phyloP scores from a whole-genome alignment of 2,797 vertebrate species.

The Acridotheres tristis region DNA sequence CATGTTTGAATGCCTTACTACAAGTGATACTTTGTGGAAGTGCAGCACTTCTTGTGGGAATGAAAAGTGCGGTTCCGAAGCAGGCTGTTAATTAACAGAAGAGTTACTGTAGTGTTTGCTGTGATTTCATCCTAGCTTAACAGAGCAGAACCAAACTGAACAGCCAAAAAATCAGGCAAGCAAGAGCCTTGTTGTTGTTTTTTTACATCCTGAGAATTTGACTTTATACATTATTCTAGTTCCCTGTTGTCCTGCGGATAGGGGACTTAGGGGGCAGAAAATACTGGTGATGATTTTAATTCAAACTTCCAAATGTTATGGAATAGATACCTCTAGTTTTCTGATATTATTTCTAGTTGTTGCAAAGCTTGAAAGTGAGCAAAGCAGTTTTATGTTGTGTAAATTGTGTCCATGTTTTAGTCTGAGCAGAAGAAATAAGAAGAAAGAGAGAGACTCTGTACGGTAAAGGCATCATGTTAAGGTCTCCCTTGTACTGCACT shows the following conservation, averaged over 20 bases:
- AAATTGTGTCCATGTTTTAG: background rate
- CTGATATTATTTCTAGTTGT: background rate
- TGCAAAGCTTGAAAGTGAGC: background rate
- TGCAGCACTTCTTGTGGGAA: slow-evolving; percentile 55
- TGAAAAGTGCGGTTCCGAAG: slow-evolving; percentile 36
- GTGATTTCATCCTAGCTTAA: slow-evolving; percentile 61
- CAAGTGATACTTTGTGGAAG: slow-evolving; percentile 67
- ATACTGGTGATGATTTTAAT: background rate
- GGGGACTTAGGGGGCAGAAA: background rate
- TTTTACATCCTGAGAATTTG: background rate
- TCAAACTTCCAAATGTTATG: background rate
- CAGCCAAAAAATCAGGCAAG: background rate
- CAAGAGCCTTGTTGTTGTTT: background rate
- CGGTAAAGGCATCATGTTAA: background rate
- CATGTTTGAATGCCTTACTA: slow-evolving; percentile 61
- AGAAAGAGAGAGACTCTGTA: background rate
- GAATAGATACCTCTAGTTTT: background rate
- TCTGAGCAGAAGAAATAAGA: background rate
- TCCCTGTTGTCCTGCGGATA: background rate
- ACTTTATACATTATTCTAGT: background rate
- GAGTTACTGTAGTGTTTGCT: slow-evolving; percentile 54
- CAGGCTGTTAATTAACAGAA: slow-evolving; percentile 66
- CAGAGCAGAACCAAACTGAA: slow-evolving; percentile 53
- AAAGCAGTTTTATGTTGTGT: background rate
- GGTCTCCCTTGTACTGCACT: background rate